A percentile compares a stretch with the other conserved stretches of the same genome.
Conservation (phyloP, 2,113 vertebrate genomes). For the Redunca redunca region DNA sequence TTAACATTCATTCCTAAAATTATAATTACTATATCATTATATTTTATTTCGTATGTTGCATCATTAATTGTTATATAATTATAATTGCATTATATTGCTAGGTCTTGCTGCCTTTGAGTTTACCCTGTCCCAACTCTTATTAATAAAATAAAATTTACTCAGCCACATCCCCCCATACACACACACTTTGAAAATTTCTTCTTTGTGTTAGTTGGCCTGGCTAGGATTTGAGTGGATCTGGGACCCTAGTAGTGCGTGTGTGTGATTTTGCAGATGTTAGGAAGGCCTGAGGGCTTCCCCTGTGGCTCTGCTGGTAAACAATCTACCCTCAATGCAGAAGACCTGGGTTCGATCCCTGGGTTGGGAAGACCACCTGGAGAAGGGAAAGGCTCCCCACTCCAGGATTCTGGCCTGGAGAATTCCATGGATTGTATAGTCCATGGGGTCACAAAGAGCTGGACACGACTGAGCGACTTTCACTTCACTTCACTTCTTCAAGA, state of each 20-base stretch:
- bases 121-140: not conserved
- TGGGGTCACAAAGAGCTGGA: not conserved
- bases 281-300: not conserved
- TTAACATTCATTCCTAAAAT: not conserved
- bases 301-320: not conserved
- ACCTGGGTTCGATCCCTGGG: not conserved
- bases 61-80: not conserved
- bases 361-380: not conserved
- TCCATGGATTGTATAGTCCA: not conserved
- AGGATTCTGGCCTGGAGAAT: not conserved
- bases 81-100: not conserved
- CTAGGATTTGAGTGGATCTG: not conserved
- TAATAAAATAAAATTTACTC: not conserved
- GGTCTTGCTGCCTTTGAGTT: not conserved
- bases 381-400: not conserved
- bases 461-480: not conserved
- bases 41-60: not conserved
- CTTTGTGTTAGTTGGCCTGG: not conserved
- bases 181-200: not conserved
- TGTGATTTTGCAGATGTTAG: not conserved
- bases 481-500: not conserved
- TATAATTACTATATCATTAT: not conserved
- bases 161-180: fast-evolving
- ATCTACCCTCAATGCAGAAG: fast-evolving
- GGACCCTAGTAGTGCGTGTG: not conserved